Evolutionary conservation across 2,888 invertebrate species (phyloP).

Genomic region (Orchesella flavescens): DNA sequence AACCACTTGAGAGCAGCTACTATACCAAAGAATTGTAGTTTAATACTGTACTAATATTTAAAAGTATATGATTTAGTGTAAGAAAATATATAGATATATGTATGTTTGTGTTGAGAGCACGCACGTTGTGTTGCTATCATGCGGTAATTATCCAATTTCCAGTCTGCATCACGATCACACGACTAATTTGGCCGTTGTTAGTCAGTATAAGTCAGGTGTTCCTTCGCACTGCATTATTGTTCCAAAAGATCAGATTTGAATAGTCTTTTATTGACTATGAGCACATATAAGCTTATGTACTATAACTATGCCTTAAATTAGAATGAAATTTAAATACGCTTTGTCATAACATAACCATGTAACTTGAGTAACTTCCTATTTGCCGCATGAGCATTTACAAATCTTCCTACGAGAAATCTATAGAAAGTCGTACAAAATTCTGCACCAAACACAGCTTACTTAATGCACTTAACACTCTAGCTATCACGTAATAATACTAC

Average conservation of each 20-base stretch:
- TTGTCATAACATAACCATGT: too few species aligned
- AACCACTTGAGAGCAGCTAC: constrained; percentile 42
- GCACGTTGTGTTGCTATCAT: background rate
- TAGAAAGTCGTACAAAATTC: background rate
- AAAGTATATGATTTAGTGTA: background rate
- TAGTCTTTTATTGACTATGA: too few species aligned
- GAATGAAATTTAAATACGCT: too few species aligned
- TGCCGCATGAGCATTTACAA: background rate
- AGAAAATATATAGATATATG: background rate
- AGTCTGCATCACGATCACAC: background rate
- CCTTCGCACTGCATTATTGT: background rate
- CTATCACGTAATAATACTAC: background rate
- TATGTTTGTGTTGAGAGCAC: background rate
- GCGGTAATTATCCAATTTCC: background rate
- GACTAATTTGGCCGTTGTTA: background rate
- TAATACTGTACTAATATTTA: background rate
- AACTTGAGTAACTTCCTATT: too few species aligned
- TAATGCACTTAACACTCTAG: background rate
- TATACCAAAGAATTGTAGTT: constrained; percentile 51
- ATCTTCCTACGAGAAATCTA: background rate
- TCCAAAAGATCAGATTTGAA: too few species aligned
- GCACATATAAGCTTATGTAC: too few species aligned
- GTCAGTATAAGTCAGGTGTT: background rate
- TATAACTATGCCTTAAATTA: too few species aligned
- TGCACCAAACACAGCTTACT: background rate